Percentiles rank a stretch among this genome's conserved stretches.
phyloP scores from a whole-genome alignment of 2,113 vertebrate species.

The Calidris pugnax region DNA sequence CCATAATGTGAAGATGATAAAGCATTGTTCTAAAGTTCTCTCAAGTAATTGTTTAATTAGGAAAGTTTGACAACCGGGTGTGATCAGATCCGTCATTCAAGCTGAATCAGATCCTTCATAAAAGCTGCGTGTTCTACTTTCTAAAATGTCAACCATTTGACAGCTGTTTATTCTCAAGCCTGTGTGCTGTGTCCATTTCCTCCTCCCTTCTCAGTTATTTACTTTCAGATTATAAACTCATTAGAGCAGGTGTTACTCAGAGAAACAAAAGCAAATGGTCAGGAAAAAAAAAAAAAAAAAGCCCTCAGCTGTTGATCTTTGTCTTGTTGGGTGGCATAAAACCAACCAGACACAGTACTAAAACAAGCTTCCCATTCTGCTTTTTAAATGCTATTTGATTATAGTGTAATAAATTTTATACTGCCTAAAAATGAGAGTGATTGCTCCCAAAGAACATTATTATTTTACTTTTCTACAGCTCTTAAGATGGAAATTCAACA shows the following conservation, averaged over 20 bases:
- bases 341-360: background rate
- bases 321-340: background rate
- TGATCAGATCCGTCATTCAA: slow-evolving; percentile 1
- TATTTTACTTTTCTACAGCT: background rate
- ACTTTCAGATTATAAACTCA: slow-evolving; percentile 43
- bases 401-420: background rate
- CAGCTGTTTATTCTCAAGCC: slow-evolving; percentile 52
- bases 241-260: slow-evolving; percentile 48
- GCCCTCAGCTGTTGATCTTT: background rate
- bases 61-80: background rate
- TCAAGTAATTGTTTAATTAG: background rate
- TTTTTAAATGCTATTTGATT: slow-evolving; percentile 8
- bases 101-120: background rate
- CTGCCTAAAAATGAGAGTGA: background rate
- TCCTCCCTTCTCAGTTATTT: slow-evolving; percentile 49
- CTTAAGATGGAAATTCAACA: background rate
- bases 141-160: background rate
- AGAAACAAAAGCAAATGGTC: slow-evolving; percentile 35
- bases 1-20: background rate
- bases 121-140: background rate
- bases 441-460: background rate
- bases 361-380: background rate
- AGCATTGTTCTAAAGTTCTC: background rate
- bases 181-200: slow-evolving; percentile 1
- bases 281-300: background rate